Base-by-base conservation (phyloP, 2,888 invertebrate species). In the Nudaria mundana region DNA sequence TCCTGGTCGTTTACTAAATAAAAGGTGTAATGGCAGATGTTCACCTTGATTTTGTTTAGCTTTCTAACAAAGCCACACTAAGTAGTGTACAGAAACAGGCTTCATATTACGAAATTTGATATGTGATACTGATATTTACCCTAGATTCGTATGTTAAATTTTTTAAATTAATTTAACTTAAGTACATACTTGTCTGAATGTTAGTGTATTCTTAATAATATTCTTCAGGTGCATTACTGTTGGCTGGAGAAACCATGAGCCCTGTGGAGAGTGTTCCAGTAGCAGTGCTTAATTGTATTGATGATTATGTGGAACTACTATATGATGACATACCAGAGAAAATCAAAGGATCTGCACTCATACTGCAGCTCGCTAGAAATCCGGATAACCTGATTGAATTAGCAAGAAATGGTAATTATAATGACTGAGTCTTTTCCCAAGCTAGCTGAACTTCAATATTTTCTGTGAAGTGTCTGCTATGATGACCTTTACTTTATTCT, bases 291-390 rank as follows among this genome's bases (percentile, higher is more conserved):
- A 94, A 95, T 71, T 93, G 94, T 74, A 91, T 98, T 49, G 97
- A 98, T 74, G 95, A 94, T 63, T 99, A 99, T 83, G 95, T 99
- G 37, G 99, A 99, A 81, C 85, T 98, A 50, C 89, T 99, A 12
- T 99, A 99, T 81, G 99, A 99, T 83, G 98, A 98, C 56, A 92
- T 95, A 71, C 91, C 93, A 18, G 98, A 98, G 68, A 98, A 98
- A 89, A 94, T 98, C 30, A 93, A 93, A 76, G 99, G 98, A 15
- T 97, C 98, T 4, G 94, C 95, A 15, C 90, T 97, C 50, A 96
- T 99, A 52, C 89, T 98, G 34, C 96, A 98, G 80, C 91, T 99
- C 48, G 96, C 98, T 2, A 92, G 97, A 67, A 95, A 97, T 81
- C 95, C 97, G 7, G 97, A 98, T 71, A 98, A 99, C 90, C 91